A percentile compares a stretch with the other conserved stretches of the same genome.
Conservation (phyloP, 2,113 vertebrate species). For the Hemiprocne comata region DNA sequence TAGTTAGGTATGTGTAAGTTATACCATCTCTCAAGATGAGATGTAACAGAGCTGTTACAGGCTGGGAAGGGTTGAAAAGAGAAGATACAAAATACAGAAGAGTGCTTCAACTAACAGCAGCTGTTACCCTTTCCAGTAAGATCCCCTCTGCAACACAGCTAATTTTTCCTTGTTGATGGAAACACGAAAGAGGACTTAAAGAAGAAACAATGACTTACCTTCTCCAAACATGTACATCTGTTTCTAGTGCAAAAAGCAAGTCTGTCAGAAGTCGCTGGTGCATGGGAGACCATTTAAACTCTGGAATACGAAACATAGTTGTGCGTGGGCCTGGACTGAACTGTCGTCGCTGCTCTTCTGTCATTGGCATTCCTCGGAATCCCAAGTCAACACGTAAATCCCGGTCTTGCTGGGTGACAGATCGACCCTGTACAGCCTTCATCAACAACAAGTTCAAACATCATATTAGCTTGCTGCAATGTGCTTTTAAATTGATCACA, state of each 20-base stretch:
- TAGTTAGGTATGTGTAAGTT: neutral
- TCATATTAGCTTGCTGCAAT: neutral
- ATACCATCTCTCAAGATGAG: neutral
- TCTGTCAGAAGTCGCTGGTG: slow-evolving; percentile 96
- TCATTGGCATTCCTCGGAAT: slow-evolving; percentile 99
- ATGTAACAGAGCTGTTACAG: neutral
- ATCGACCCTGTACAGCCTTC: slow-evolving; percentile 92
- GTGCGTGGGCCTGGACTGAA: slow-evolving; percentile 98
- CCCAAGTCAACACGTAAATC: slow-evolving; percentile 95
- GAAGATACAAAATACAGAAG: neutral
- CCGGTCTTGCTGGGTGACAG: slow-evolving; percentile 87
- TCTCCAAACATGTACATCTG: slow-evolving; percentile 97
- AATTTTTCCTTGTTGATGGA: neutral
- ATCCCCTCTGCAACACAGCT: neutral
- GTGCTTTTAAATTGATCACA: neutral
- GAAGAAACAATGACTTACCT: slow-evolving; percentile 78
- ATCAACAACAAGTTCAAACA: slow-evolving; percentile 1
- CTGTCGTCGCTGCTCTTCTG: slow-evolving; percentile 94
- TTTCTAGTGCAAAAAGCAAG: slow-evolving; percentile 95
- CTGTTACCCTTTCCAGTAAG: neutral
- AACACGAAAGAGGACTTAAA: neutral
- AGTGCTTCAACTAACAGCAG: neutral
- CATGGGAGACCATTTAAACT: slow-evolving; percentile 99
- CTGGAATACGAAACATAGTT: slow-evolving; percentile 99
- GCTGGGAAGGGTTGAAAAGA: neutral